Evolutionary conservation across 2,888 invertebrate genomes (phyloP).

Genomic region (Chrysolina haemoptera): DNA sequence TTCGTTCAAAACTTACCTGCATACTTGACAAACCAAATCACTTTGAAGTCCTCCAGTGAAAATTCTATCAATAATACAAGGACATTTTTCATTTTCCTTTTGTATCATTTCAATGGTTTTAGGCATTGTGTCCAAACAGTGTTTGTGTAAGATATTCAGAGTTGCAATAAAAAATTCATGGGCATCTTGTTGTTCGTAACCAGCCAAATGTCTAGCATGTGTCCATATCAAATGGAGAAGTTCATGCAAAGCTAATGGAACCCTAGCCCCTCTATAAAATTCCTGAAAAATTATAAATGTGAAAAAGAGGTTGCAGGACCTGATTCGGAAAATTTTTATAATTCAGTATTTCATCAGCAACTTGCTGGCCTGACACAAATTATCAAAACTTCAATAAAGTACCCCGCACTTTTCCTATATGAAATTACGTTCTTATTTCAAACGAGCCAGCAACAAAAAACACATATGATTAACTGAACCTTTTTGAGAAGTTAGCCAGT

Average conservation of each 20-base stretch:
- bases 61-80: conserved; percentile 97
- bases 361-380: too few species aligned
- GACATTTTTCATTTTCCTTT: conserved; percentile 73
- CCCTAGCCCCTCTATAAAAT: conserved; percentile 93
- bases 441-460: too few species aligned
- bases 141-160: conserved; percentile 91
- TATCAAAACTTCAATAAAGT: too few species aligned
- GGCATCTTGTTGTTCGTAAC: conserved; percentile 98
- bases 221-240: conserved; percentile 96
- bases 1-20: conserved; percentile 76
- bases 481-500: too few species aligned
- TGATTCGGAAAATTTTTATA: too few species aligned
- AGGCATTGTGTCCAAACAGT: conserved; percentile 71
- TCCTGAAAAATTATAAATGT: conserved; percentile 71
- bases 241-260: conserved; percentile 90
- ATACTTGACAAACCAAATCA: conserved; percentile 95
- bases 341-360: too few species aligned
- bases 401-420: too few species aligned
- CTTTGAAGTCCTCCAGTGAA: conserved; percentile 97
- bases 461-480: too few species aligned
- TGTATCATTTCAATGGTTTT: conserved; percentile 48
- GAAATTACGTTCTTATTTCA: too few species aligned
- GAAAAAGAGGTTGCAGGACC: not conserved
- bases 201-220: conserved; percentile 94
- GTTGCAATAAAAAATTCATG: conserved; percentile 99